Evolutionary conservation across 2,113 vertebrate genomes (phyloP).

Genomic region (Thryonomys swinderianus): DNA sequence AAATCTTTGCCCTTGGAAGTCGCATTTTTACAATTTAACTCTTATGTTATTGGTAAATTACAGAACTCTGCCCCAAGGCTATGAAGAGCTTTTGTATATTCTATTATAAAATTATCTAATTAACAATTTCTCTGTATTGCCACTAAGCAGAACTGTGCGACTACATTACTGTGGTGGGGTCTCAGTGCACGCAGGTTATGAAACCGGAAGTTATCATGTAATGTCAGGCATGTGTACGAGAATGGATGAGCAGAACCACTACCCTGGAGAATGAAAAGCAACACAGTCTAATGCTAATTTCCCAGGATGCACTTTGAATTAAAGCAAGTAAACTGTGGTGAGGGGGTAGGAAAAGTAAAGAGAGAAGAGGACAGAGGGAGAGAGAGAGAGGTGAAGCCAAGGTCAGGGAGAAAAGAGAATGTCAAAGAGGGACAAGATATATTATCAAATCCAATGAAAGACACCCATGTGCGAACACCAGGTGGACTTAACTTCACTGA

Average conservation of each 20-base stretch:
- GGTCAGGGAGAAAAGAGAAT: background rate
- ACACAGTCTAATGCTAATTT: accelerated
- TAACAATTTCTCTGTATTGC: conserved; percentile 82
- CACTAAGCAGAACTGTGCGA: conserved; percentile 76
- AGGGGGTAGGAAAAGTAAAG: accelerated
- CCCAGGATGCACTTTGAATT: background rate
- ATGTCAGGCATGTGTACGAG: accelerated
- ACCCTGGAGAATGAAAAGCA: background rate
- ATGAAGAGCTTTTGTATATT: conserved; percentile 68
- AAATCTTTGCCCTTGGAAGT: conserved; percentile 58
- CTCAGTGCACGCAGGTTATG: background rate
- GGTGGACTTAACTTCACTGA: background rate
- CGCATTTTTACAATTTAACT: conserved; percentile 81
- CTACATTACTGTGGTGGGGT: conserved; percentile 60
- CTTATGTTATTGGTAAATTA: conserved; percentile 77
- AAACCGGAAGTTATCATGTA: conserved; percentile 30
- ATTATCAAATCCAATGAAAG: background rate
- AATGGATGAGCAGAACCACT: accelerated
- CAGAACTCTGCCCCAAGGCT: conserved; percentile 72
- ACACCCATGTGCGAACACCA: background rate
- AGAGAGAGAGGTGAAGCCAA: background rate
- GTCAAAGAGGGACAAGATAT: background rate
- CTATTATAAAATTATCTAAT: conserved; percentile 82
- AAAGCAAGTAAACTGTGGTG: accelerated
- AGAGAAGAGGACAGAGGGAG: accelerated